A percentile compares a stretch with the other conserved stretches of the same genome.
phyloP scores from a whole-genome alignment of 1,140 invertebrate genomes.

The Ostrea denselamellosa region DNA sequence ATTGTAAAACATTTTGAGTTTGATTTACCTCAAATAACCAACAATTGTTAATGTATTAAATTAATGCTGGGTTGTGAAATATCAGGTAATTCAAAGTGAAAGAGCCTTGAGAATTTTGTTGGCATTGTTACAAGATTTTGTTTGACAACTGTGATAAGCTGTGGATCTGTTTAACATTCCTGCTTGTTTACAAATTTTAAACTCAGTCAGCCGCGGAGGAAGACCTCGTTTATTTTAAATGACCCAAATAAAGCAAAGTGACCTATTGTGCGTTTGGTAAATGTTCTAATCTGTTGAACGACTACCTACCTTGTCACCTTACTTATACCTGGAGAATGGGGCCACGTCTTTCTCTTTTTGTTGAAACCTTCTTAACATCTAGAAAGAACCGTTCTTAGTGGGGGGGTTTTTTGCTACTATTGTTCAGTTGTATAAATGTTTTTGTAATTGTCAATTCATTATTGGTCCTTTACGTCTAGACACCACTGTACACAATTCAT shows the following conservation, averaged over 20 bases:
- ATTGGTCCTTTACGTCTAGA: no score
- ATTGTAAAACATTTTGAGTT: no score
- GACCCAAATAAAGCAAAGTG: constrained; percentile 6
- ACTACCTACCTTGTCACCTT: background rate
- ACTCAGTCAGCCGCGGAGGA: constrained; percentile 19
- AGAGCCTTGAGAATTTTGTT: constrained; percentile 15
- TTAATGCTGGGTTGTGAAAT: background rate
- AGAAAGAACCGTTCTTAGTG: no score
- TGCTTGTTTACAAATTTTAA: constrained; percentile 39
- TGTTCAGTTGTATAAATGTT: no score
- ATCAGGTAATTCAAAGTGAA: background rate
- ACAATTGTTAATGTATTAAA: no score
- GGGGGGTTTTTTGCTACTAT: no score
- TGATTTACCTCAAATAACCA: no score
- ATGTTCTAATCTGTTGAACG: background rate
- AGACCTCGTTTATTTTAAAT: constrained; percentile 14
- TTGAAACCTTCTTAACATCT: no score
- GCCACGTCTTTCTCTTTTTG: background rate
- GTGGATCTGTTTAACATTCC: constrained; percentile 6
- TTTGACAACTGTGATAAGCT: constrained; percentile 20
- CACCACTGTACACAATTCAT: no score
- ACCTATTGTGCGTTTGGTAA: background rate
- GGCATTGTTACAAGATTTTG: constrained; percentile 12
- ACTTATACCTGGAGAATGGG: background rate
- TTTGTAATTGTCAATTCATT: no score